Evolutionary conservation across 2,888 invertebrate genomes (phyloP).

Genomic region (Drepanosiphum platanoidis): DNA sequence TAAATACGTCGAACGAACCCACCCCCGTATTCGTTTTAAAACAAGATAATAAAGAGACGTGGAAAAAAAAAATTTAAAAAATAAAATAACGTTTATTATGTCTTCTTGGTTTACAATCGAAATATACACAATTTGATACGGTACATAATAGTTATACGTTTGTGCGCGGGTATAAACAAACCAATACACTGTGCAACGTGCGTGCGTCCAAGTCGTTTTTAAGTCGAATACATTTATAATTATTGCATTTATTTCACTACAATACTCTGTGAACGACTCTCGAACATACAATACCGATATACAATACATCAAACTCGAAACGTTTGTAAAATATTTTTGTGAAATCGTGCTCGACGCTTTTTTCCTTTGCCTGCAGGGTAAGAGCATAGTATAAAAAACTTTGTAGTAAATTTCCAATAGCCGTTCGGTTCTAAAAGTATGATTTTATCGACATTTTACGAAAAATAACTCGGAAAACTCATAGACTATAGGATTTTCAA

Average conservation of each 20-base stretch:
- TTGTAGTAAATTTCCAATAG: too few relatives aligned
- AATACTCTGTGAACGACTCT: not conserved
- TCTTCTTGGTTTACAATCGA: not conserved
- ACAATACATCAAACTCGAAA: too few relatives aligned
- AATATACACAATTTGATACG: not conserved
- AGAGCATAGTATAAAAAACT: too few relatives aligned
- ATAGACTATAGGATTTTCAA: too few relatives aligned
- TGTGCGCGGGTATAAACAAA: not conserved
- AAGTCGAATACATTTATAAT: constrained; percentile 14
- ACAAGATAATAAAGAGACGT: not conserved
- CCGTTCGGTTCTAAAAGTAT: too few relatives aligned
- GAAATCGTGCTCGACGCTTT: too few relatives aligned
- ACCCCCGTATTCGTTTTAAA: not conserved
- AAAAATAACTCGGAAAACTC: too few relatives aligned
- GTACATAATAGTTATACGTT: not conserved
- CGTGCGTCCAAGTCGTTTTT: not conserved
- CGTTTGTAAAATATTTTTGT: too few relatives aligned
- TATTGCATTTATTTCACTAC: not conserved
- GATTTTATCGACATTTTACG: too few relatives aligned
- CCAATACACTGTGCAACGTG: not conserved
- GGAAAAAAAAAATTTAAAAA: not conserved
- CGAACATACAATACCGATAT: too few relatives aligned
- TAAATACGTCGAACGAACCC: not conserved
- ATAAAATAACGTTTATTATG: not conserved
- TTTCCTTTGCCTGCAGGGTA: too few relatives aligned